Conservation (phyloP, 1,140 invertebrate genomes). For the Armadillidium nasatum region DNA sequence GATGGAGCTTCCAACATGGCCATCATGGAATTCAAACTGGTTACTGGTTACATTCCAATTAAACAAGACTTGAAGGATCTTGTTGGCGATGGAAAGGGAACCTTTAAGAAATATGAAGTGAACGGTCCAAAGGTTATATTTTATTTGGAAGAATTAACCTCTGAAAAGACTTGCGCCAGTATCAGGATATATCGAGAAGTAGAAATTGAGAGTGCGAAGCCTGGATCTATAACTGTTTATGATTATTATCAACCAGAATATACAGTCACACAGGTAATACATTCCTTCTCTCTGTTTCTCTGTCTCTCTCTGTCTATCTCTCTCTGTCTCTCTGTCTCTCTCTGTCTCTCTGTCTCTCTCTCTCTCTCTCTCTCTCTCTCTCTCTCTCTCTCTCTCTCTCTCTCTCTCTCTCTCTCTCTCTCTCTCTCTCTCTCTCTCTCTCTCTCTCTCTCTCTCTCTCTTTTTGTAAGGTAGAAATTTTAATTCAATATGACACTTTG, state of each 20-base stretch:
- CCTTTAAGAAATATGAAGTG: conserved; percentile 51
- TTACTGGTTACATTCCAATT: conserved; percentile 43
- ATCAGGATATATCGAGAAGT: conserved; percentile 52
- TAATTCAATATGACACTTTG: too few species aligned
- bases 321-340: too few species aligned
- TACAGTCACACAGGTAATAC: conserved; percentile 46
- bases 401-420: too few species aligned
- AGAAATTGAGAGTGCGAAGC: conserved; percentile 55
- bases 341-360: too few species aligned
- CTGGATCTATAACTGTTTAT: conserved; percentile 60
- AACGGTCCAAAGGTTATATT: conserved; percentile 50
- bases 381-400: too few species aligned
- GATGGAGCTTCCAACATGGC: conserved; percentile 44
- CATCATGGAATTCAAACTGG: conserved; percentile 43
- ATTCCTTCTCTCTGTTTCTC: too few species aligned
- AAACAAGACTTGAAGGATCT: conserved; percentile 35
- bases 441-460: too few species aligned
- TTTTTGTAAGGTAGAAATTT: too few species aligned
- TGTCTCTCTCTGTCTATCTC: too few species aligned
- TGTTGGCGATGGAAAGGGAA: conserved; percentile 35
- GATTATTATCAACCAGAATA: conserved; percentile 64
- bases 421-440: too few species aligned
- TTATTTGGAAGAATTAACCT: conserved; percentile 52
- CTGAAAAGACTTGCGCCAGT: conserved; percentile 50
- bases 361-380: too few species aligned